Evolutionary conservation across 2,797 vertebrate species (phyloP).

Genomic region (Buceros bicornis): DNA sequence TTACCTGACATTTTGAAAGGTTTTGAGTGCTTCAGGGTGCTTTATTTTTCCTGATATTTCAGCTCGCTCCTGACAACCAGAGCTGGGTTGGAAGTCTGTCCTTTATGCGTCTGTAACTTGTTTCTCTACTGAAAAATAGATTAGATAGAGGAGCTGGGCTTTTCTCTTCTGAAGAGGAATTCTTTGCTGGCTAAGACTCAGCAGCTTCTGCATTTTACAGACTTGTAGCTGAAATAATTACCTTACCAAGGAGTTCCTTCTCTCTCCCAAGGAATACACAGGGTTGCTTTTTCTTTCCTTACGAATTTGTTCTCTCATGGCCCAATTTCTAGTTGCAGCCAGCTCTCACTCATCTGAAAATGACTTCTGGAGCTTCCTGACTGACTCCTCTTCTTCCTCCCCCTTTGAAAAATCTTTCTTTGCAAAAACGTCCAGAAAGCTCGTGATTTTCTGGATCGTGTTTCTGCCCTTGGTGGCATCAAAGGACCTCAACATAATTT

Average conservation of each 20-base stretch:
- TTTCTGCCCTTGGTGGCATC: not conserved
- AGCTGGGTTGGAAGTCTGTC: not conserved
- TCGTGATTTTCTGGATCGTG: not conserved
- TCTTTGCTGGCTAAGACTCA: not conserved
- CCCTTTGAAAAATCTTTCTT: not conserved
- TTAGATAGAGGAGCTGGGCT: not conserved
- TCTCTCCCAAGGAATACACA: not conserved
- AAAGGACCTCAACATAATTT: not conserved
- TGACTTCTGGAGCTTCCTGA: not conserved
- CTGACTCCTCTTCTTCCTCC: not conserved
- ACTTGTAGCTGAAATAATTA: not conserved
- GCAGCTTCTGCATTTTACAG: not conserved
- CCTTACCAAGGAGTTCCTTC: not conserved
- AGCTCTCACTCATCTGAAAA: not conserved
- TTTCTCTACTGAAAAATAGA: not conserved
- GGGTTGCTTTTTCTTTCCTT: not conserved
- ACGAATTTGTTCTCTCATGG: not conserved
- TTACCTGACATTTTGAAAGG: not conserved
- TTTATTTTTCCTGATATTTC: conserved; percentile 20
- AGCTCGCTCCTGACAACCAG: not conserved
- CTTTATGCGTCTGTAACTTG: not conserved
- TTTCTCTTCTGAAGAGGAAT: not conserved
- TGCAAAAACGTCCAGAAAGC: not conserved
- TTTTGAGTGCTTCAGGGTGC: not conserved
- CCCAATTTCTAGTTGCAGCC: not conserved